A percentile compares a stretch with the other conserved stretches of the same genome.
These are phyloP conservation scores for Zeus faber DNA, from an alignment of 2,113 vertebrate genomes.

Conservation along the genomic window DNA sequence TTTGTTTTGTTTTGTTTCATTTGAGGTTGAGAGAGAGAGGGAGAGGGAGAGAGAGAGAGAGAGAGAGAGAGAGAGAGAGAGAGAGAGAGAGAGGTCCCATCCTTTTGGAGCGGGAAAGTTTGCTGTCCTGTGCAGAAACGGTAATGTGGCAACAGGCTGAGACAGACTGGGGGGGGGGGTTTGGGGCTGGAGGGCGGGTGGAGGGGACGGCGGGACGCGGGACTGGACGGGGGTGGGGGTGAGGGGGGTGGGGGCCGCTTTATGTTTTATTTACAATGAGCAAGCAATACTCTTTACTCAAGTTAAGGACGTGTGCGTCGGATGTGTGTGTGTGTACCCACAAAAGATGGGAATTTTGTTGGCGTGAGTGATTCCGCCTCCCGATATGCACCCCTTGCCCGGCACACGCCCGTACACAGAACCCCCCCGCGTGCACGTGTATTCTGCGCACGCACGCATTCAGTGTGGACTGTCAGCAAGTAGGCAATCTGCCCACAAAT, in stretches of 20 bases:
- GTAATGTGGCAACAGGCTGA: conserved; percentile 60
- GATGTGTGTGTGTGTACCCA: conserved; percentile 11
- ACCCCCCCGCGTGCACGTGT: no score
- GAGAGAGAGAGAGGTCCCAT: conserved; percentile 18
- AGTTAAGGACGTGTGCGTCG: conserved; percentile 5
- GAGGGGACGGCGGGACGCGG: conserved; percentile 39
- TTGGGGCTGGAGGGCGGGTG: neutral
- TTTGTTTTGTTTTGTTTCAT: no score
- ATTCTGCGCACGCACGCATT: conserved; percentile 5
- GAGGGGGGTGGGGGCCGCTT: conserved; percentile 54
- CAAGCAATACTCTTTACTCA: conserved; percentile 79
- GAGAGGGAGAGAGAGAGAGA: conserved; percentile 5
- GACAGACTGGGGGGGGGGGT: neutral
- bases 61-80: neutral
- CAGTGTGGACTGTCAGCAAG: conserved; percentile 38
- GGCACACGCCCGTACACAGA: conserved; percentile 38
- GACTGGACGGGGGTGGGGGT: neutral
- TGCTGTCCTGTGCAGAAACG: conserved; percentile 71
- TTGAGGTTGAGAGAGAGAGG: conserved; percentile 9
- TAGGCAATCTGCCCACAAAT: conserved; percentile 38
- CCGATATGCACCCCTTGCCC: no score
- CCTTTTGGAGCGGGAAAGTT: no score
- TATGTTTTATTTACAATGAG: conserved; percentile 89
- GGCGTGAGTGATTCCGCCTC: no score
- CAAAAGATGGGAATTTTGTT: neutral